Evolutionary conservation across 2,113 vertebrate genomes (phyloP).

Genomic region (Acanthisitta chloris): DNA sequence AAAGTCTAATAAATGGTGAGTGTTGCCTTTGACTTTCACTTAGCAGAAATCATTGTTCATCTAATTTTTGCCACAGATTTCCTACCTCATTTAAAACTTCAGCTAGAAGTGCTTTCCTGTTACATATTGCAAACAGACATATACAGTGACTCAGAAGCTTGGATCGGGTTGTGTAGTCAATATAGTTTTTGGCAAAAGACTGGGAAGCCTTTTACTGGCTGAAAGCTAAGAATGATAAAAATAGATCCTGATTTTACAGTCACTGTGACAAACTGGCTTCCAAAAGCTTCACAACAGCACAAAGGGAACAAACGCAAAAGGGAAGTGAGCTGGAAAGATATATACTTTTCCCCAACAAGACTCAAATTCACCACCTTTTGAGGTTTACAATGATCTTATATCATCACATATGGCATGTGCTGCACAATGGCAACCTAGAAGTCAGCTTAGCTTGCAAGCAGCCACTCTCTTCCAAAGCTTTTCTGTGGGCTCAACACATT

Average conservation of each 20-base stretch:
- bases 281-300: conserved; percentile 47
- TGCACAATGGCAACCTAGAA: conserved; percentile 40
- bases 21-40: conserved; percentile 18
- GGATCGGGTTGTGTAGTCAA: neutral
- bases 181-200: conserved; percentile 46
- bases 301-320: conserved; percentile 34
- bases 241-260: conserved; percentile 54
- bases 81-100: conserved; percentile 23
- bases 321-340: conserved; percentile 22
- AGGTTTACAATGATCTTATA: conserved; percentile 53
- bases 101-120: conserved; percentile 9
- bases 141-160: conserved; percentile 31
- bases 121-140: conserved; percentile 57
- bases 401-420: neutral
- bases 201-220: conserved; percentile 43
- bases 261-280: conserved; percentile 45
- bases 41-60: conserved; percentile 10
- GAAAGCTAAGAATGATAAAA: conserved; percentile 60
- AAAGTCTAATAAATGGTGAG: conserved; percentile 32
- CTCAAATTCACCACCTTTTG: conserved; percentile 52
- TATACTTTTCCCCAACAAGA: conserved; percentile 21
- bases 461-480: conserved; percentile 36
- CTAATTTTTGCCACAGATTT: conserved; percentile 42
- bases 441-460: conserved; percentile 36
- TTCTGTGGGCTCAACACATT: conserved; percentile 49